Evolutionary conservation across 2,113 vertebrate species (phyloP).

Genomic region (Asarcornis scutulata): DNA sequence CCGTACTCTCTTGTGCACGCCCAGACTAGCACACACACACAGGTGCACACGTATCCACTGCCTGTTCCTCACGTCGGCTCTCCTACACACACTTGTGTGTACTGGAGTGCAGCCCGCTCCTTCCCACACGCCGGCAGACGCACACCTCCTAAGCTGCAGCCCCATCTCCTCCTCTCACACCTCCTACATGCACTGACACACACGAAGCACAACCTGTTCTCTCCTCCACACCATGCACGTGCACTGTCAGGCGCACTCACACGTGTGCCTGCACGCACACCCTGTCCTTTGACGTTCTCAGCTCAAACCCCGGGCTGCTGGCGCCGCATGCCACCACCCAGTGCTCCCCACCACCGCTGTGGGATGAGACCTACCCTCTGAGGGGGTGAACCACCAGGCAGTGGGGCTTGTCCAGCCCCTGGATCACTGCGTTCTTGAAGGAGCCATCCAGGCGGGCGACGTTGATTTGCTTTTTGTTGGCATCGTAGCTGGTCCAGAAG

Average conservation of each 20-base stretch:
- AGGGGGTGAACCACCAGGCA: slow-evolving; percentile 93
- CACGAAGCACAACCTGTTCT: not conserved
- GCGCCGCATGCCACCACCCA: rapidly evolving
- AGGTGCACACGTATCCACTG: not conserved
- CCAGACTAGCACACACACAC: not conserved
- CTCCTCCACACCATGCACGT: rapidly evolving
- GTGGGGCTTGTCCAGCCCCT: slow-evolving; percentile 93
- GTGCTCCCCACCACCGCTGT: not conserved
- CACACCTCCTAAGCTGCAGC: not conserved
- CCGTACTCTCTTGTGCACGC: not conserved
- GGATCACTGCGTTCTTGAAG: slow-evolving; percentile 96
- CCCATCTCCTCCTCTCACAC: not conserved
- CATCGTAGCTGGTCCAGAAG: slow-evolving; percentile 96
- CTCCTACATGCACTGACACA: not conserved
- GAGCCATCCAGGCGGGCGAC: slow-evolving; percentile 95
- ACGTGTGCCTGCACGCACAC: not conserved
- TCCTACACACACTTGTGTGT: rapidly evolving
- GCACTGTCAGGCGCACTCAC: rapidly evolving
- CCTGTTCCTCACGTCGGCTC: not conserved
- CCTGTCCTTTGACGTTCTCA: rapidly evolving
- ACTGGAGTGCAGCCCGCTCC: not conserved
- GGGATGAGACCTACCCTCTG: slow-evolving; percentile 79
- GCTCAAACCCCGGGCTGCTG: rapidly evolving
- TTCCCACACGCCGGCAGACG: rapidly evolving
- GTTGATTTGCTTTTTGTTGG: slow-evolving; percentile 98